A percentile compares a stretch with the other conserved stretches of the same genome.
These are phyloP conservation scores for Gila orcuttii DNA, from an alignment of 2,113 vertebrate species.

Conservation along the genomic window DNA sequence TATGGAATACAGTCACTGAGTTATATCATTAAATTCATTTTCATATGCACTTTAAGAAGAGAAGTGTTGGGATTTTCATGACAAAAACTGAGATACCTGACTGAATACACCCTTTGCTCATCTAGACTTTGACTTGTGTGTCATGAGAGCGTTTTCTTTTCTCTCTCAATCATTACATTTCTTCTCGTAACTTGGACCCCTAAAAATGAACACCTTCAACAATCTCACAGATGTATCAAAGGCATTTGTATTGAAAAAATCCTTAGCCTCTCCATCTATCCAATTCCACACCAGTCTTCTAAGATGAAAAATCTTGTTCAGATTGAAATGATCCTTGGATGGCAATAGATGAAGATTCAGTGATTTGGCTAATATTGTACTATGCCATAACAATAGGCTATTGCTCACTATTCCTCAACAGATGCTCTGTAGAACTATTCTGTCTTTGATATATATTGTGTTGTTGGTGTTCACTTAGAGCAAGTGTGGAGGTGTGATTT, in stretches of 20 bases:
- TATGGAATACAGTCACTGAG: conserved; percentile 75
- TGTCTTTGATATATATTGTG: conserved; percentile 79
- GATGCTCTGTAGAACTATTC: conserved; percentile 76
- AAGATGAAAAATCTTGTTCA: conserved; percentile 75
- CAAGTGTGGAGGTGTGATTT: conserved; percentile 71
- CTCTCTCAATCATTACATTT: conserved; percentile 39
- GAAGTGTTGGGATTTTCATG: conserved; percentile 41
- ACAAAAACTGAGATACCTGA: conserved; percentile 38
- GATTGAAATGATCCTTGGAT: conserved; percentile 79
- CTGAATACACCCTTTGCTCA: conserved; percentile 53
- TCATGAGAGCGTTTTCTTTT: conserved; percentile 67
- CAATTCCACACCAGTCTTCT: conserved; percentile 65
- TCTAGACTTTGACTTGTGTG: conserved; percentile 64
- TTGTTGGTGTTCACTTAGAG: conserved; percentile 80
- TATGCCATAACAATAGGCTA: conserved; percentile 59
- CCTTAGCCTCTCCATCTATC: conserved; percentile 23
- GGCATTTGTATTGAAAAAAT: conserved; percentile 71
- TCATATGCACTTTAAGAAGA: conserved; percentile 36
- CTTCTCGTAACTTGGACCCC: conserved; percentile 38
- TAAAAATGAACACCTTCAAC: conserved; percentile 55
- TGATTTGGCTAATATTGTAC: conserved; percentile 78
- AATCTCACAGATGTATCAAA: conserved; percentile 72
- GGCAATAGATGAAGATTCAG: conserved; percentile 76
- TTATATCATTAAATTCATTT: conserved; percentile 54
- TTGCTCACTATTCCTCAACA: conserved; percentile 68